Evolutionary conservation across 2,113 vertebrate species (phyloP).

Genomic region (Falcunculus frontatus): DNA sequence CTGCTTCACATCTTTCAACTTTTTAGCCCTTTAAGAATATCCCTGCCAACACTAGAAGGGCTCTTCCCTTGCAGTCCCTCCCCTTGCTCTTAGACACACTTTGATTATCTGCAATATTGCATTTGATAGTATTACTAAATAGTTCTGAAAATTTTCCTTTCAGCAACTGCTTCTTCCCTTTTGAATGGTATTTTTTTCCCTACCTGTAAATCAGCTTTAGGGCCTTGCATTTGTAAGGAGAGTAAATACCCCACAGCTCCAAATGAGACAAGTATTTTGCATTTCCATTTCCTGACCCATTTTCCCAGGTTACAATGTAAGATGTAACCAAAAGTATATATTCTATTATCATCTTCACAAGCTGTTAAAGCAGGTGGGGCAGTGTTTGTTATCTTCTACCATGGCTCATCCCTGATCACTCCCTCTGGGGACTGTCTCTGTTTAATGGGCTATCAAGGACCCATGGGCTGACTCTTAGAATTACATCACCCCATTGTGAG

Average conservation of each 20-base stretch:
- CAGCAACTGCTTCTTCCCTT: neutral
- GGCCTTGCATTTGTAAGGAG: neutral
- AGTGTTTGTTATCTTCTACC: too few species aligned
- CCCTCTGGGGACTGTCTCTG: too few species aligned
- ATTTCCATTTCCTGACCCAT: conserved; percentile 7
- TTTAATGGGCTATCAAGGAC: too few species aligned
- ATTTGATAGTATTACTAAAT: conserved; percentile 19
- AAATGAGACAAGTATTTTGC: conserved; percentile 14
- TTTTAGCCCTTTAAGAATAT: neutral
- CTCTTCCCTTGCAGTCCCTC: neutral
- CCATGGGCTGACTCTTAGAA: too few species aligned
- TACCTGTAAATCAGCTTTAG: conserved; percentile 35
- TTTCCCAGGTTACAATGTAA: too few species aligned
- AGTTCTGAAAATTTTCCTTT: conserved; percentile 15
- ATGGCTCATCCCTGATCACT: too few species aligned
- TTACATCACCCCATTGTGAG: too few species aligned
- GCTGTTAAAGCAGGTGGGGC: too few species aligned
- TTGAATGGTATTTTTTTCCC: neutral
- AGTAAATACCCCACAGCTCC: conserved; percentile 9
- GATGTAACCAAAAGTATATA: too few species aligned
- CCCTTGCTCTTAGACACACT: neutral
- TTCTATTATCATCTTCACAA: too few species aligned
- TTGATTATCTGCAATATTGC: conserved; percentile 30
- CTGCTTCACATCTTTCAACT: neutral
- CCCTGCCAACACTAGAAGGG: neutral